Conservation (phyloP, 2,797 vertebrate genomes). For the Ceryle rudis region DNA sequence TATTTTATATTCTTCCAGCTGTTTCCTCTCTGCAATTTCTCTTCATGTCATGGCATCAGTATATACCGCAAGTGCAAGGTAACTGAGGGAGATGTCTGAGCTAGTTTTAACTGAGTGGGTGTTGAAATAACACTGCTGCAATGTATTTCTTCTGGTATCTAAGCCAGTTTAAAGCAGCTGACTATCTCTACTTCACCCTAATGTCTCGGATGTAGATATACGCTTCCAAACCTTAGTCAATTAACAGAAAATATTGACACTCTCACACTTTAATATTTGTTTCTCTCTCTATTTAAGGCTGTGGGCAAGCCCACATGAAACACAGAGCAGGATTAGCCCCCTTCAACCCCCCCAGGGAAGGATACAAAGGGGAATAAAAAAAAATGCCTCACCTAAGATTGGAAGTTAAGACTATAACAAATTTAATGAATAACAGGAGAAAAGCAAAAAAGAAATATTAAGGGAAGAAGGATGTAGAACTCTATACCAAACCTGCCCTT, state of each 20-base stretch:
- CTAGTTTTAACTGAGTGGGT: neutral
- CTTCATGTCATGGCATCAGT: neutral
- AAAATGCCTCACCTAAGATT: no score
- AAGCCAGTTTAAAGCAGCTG: neutral
- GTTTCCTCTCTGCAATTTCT: neutral
- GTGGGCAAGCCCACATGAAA: no score
- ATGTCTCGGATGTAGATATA: neutral
- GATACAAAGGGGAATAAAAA: no score
- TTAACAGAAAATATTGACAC: conserved; percentile 13
- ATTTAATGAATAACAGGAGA: no score
- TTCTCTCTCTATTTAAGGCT: neutral
- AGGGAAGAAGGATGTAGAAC: no score
- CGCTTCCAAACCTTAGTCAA: neutral
- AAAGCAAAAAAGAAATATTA: no score
- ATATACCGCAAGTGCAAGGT: conserved; percentile 4
- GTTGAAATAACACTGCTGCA: neutral
- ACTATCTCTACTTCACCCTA: neutral
- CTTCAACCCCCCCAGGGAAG: no score
- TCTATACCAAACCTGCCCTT: no score
- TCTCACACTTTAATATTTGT: neutral
- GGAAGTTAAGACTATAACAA: no score
- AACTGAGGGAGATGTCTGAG: neutral
- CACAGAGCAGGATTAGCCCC: no score
- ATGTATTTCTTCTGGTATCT: neutral
- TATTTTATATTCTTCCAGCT: neutral